Evolutionary conservation across 1,140 invertebrate genomes (phyloP).

Genomic region (Atta colombica): DNA sequence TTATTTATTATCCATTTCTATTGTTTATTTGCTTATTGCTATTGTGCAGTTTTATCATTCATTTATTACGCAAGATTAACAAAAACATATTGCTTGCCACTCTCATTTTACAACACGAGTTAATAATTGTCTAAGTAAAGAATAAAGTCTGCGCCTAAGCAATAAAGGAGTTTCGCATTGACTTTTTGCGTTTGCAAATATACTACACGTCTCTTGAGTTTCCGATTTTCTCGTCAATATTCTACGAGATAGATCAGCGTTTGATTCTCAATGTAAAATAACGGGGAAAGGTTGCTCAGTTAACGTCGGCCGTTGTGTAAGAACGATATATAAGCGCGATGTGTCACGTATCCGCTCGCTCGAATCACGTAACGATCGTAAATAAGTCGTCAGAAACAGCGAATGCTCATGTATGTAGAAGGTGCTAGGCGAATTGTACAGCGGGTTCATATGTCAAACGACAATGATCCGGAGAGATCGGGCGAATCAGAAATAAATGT

Average conservation of each 20-base stretch:
- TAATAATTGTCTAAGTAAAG: not conserved
- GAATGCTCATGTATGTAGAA: not conserved
- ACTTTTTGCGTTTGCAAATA: not conserved
- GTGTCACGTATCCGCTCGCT: constrained; percentile 37
- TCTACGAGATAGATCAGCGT: not conserved
- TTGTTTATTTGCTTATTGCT: not conserved
- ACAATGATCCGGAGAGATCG: not conserved
- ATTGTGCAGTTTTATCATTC: constrained; percentile 14
- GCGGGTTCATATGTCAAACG: constrained; percentile 7
- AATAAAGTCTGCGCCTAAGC: too few relatives aligned
- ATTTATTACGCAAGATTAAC: constrained; percentile 23
- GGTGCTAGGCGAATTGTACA: constrained; percentile 10
- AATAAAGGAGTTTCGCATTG: not conserved
- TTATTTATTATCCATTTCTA: not conserved
- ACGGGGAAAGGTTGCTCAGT: constrained; percentile 11
- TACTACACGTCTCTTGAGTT: not conserved
- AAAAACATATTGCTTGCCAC: not conserved
- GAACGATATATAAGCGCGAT: constrained; percentile 37
- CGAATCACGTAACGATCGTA: constrained; percentile 47
- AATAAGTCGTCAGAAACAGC: constrained; percentile 47
- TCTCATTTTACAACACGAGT: constrained; percentile 12
- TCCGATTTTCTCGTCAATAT: constrained; percentile 15
- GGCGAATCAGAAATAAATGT: constrained; percentile 14
- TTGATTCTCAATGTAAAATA: not conserved
- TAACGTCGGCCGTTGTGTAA: constrained; percentile 27